Percentiles rank a stretch among this genome's conserved stretches.
Evolutionary conservation across 2,888 invertebrate genomes (phyloP).

Genomic region (Dendrolimus pini): DNA sequence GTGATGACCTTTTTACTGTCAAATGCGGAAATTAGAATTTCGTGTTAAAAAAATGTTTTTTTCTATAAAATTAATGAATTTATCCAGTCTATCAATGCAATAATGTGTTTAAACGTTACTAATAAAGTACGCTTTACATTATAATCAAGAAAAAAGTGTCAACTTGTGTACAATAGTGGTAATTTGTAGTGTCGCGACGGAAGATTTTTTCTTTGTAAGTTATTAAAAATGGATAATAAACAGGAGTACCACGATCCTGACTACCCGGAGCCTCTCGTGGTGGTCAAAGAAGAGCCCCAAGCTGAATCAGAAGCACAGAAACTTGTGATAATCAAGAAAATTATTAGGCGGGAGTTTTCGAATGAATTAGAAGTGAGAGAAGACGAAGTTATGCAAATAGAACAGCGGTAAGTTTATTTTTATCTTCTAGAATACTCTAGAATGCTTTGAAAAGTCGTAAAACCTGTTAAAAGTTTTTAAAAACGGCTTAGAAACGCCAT

Average conservation of each 20-base stretch:
- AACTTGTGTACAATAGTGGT: slow-evolving; percentile 13
- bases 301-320: slow-evolving; percentile 51
- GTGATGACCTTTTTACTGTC: slow-evolving; percentile 64
- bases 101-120: slow-evolving; percentile 39
- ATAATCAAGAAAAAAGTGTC: slow-evolving; percentile 28
- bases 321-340: slow-evolving; percentile 71
- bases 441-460: background rate
- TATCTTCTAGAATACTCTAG: slow-evolving; percentile 4
- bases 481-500: slow-evolving; percentile 2
- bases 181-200: slow-evolving; percentile 41
- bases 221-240: slow-evolving; percentile 50
- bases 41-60: slow-evolving; percentile 27
- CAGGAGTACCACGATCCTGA: slow-evolving; percentile 79
- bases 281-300: slow-evolving; percentile 35
- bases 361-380: slow-evolving; percentile 82
- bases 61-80: slow-evolving; percentile 24
- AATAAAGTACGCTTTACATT: slow-evolving; percentile 7
- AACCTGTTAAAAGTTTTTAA: background rate
- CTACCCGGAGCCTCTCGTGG: slow-evolving; percentile 52
- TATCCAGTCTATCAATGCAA: slow-evolving; percentile 25
- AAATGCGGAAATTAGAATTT: slow-evolving; percentile 54
- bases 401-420: slow-evolving; percentile 72
- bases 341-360: slow-evolving; percentile 84
- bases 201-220: slow-evolving; percentile 31
- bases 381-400: slow-evolving; percentile 82